Base-by-base conservation (phyloP, 2,888 invertebrate genomes). In the Ceramica pisi region DNA sequence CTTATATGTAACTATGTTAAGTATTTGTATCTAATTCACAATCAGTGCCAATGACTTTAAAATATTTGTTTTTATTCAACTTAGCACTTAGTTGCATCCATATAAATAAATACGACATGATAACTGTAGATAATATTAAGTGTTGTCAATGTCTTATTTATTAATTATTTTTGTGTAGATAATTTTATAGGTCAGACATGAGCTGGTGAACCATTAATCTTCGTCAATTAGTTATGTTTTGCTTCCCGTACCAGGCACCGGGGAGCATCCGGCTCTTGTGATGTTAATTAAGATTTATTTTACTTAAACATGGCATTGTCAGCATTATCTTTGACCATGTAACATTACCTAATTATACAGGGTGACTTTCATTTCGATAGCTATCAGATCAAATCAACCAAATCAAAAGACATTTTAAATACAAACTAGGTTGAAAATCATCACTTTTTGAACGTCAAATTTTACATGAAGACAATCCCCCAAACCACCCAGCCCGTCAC, bases 151-250 rank as follows among this genome's bases (percentile, higher is more conserved):
- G 82, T 35, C 80, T 80, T 68, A 41, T 81, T 73, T 60, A 78
- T 80, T 81, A 68, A 80, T 71, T 73, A 68, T 78, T 73, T 80
- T 80, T 66, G 78, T 66, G 50, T 68, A 77, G 72, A 80, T 80
- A 68, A 81, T 57, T 81, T 81, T 72, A n/a, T 77, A 64, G 61
- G 56, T 57, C 76, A 75, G 26, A 60, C 38, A 10, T 66, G 38
- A 12, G 21, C 16, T 5, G 4, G 31, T 31, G 31, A 5, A 7
- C 31, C 35, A 81, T 77, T 56, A 46, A 72, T 81, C 64, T 67
- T 65, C 4, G 41, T 57, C 23, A 31, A 50, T 71, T 51, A 51
- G 55, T 41, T 51, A 19, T 63, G 14, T 61, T 61, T 66, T 67
- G 67, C 65, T 56, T 50, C 10, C 31, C 72, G 80, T 80, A 66